Evolutionary conservation across 1,140 invertebrate genomes (phyloP), one percentile per base, ranked within the genome.

Genomic region (Calosoma granatense): DNA sequence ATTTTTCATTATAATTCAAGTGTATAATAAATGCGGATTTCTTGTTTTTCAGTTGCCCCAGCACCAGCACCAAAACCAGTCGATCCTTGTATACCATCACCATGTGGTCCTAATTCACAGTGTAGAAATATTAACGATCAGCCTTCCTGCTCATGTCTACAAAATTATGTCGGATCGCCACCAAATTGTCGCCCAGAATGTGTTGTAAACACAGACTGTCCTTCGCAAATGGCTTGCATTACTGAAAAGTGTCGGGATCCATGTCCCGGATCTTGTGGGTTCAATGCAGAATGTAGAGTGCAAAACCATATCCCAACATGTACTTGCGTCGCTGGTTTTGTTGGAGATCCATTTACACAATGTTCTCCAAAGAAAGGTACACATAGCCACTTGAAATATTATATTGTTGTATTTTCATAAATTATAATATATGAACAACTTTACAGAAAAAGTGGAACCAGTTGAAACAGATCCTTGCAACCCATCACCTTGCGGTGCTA

Each of bases 171-270:
- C 30, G 89, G 89, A 56, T 79, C 86, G 61, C 85, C 87, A 53
- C 86, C 87, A 57, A 84, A 83, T 61, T 91, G 88, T 64, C 77
- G 83, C 61, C 87, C 86, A 19, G 88, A 89, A 73, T 92, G 87
- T 74, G 77, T 87, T 14, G 83, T 86, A 0, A 82, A 89, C 65
- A 83, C 85, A 0, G 88, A 92, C 62, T 93, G 88, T 67, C 78
- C 84, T n/a, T 81, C 83, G 19, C 83, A 85, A 64, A 77, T 81
- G 60, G 85, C 87, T 1, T 91, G 88, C 65, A 80, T 90, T 47
- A 83, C 81, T 57, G 83, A 85, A 60, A 88, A 86, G 69, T 91
- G 88, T 63, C 77, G 76, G 56, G 84, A 89, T 75, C 86, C 87
- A 12, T 91, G 88, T 64, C 80, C 81, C 15, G 87, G 86, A 51